Percentiles rank a stretch among this genome's conserved stretches.
phyloP scores from a whole-genome alignment of 2,888 invertebrate species.

The Schrankia costaestrigalis region DNA sequence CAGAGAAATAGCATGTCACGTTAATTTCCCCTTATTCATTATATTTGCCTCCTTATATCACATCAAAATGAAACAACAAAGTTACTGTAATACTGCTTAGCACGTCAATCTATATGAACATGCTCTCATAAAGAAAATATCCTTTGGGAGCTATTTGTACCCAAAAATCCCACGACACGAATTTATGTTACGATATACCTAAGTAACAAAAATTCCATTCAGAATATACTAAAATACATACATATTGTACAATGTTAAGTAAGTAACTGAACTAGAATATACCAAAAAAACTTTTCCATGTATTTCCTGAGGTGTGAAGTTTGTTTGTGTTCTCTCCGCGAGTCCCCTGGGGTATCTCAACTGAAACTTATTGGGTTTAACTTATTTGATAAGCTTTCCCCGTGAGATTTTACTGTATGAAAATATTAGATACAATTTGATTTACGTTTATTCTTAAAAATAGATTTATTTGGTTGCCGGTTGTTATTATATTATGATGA shows the following conservation, averaged over 20 bases:
- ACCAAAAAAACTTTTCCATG: constrained; percentile 28
- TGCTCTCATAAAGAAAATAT: no score
- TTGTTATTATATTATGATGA: no score
- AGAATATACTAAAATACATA: constrained; percentile 9
- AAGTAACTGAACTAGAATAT: constrained; percentile 9
- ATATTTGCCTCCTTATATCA: no score
- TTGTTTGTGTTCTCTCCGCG: constrained; percentile 34
- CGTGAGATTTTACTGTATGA: constrained; percentile 24
- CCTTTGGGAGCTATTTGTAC: background rate
- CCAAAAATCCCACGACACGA: no score
- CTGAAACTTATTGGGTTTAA: constrained; percentile 63
- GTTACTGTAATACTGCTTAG: no score
- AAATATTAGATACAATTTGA: constrained; percentile 30
- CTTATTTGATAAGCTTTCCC: constrained; percentile 58
- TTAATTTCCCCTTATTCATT: no score
- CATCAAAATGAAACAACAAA: no score
- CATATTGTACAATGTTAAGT: constrained; percentile 18
- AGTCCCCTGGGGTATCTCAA: constrained; percentile 35
- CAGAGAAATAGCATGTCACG: no score
- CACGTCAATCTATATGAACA: no score
- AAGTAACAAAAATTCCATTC: constrained; percentile 5
- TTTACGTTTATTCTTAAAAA: constrained; percentile 22
- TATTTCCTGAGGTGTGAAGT: constrained; percentile 41
- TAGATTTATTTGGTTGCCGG: constrained; percentile 6
- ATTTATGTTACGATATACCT: constrained; percentile 1